Evolutionary conservation across 2,797 vertebrate genomes (phyloP), one percentile per base, ranked within the genome.

Genomic region (Sphaeramia orbicularis): DNA sequence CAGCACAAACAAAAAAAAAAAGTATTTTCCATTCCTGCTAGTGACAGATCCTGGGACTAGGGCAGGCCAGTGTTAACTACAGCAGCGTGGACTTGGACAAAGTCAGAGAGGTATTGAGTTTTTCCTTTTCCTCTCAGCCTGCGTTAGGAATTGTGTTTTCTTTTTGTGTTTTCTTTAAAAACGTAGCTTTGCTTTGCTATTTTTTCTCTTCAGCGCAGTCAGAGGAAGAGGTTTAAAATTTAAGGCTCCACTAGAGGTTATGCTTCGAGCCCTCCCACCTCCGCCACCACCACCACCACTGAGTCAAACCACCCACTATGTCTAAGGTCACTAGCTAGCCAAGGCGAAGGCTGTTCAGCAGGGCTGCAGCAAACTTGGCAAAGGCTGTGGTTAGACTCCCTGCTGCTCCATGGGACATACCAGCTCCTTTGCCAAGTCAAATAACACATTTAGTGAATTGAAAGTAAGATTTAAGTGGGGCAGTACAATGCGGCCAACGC

Each of bases 391-490:
- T 95, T 93, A 95, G 94, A 94, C 94, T 94, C 94, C 95, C 94
- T 78, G 94, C 95, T 95, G 95, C 94, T 95, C 93, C 93, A 89
- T 93, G 95, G 95, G 95, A 95, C 95, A 96, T 93, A 95, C 93
- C 92, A 92, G 91, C 88, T 94, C 92, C 93, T 93, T 95, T 96
- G 95, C 95, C 95, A 97, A 97, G 95, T 96, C 95, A 97, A 98
- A 98, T 95, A 97, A 95, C 95, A 96, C 95, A 95, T 96, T 96
- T 95, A 95, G 95, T 95, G 94, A 96, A 96, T 96, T 96, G 93
- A 94, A 97, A 97, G 94, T 96, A 94, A 95, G 95, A 96, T 96
- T 96, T 96, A 96, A 97, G 95, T 96, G 94, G 94, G 92, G 87
- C 93, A 91, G 90, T 90, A 96, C 94, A 96, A 95, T 95, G 93